Evolutionary conservation across 92 coral and sea anemone species (phyloP).

Genomic region (Micromussa lordhowensis): DNA sequence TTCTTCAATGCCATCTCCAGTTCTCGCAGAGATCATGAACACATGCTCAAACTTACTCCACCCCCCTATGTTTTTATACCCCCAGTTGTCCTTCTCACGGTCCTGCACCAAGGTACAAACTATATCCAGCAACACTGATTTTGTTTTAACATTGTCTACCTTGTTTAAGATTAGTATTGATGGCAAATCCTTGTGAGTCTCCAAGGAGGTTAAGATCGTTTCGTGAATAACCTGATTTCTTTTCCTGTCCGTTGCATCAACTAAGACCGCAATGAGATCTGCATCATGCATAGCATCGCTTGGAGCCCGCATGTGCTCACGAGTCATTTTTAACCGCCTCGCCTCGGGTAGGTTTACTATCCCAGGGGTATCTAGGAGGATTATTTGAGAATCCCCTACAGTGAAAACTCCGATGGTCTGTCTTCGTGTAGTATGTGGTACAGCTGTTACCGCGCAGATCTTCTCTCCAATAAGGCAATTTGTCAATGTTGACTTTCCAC

Average conservation of each 20-base stretch:
- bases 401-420: slow-evolving; percentile 77
- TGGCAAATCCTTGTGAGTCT: slow-evolving; percentile 60
- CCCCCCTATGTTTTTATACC: slow-evolving; percentile 81
- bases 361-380: slow-evolving; percentile 95
- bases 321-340: slow-evolving; percentile 89
- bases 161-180: slow-evolving; percentile 89
- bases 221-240: slow-evolving; percentile 82
- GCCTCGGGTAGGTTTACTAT: slow-evolving; percentile 83
- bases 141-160: slow-evolving; percentile 77
- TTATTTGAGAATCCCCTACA: slow-evolving; percentile 75
- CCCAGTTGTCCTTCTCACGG: slow-evolving; percentile 88
- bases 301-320: slow-evolving; percentile 92
- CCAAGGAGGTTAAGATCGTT: slow-evolving; percentile 68
- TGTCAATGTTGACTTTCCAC: slow-evolving; percentile 97
- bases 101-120: slow-evolving; percentile 81
- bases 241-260: slow-evolving; percentile 82
- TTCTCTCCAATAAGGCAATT: slow-evolving; percentile 88
- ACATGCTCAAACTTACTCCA: slow-evolving; percentile 88
- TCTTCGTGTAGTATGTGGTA: slow-evolving; percentile 96
- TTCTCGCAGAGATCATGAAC: slow-evolving; percentile 88
- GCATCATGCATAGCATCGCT: slow-evolving; percentile 85
- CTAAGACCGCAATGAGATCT: slow-evolving; percentile 84
- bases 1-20: slow-evolving; percentile 91
- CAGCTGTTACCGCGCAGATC: slow-evolving; percentile 90
- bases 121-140: slow-evolving; percentile 75